Conservation (phyloP, 1,140 invertebrate species). For the Steinernema feltiae region DNA sequence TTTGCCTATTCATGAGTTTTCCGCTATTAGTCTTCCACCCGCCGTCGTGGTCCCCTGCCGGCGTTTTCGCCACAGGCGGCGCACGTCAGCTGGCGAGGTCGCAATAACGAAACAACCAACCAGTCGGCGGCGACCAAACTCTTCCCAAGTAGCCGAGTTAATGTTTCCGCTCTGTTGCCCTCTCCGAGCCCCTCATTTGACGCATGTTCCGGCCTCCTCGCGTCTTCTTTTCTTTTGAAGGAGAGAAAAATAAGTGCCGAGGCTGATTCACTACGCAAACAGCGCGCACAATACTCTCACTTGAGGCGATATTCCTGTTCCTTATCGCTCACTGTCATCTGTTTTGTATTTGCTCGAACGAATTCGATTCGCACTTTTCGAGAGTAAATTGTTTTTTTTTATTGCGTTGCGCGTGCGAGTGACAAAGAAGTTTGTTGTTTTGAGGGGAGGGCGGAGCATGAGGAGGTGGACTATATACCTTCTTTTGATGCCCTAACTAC, state of each 20-base stretch:
- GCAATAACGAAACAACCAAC: slow-evolving; percentile 1
- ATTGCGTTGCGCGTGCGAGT: too few species aligned
- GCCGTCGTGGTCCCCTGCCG: too few species aligned
- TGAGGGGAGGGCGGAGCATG: background rate
- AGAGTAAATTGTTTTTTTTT: too few species aligned
- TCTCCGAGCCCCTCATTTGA: background rate
- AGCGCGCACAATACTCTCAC: background rate
- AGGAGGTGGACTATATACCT: background rate
- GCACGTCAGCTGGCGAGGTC: slow-evolving; percentile 9
- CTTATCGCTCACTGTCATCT: background rate
- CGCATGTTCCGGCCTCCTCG: background rate
- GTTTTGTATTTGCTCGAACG: slow-evolving; percentile 1
- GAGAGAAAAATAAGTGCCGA: too few species aligned
- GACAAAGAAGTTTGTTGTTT: background rate
- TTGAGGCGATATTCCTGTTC: background rate
- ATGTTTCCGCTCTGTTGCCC: slow-evolving; percentile 13
- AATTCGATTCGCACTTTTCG: too few species aligned
- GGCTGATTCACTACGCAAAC: slow-evolving; percentile 1
- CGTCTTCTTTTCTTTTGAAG: too few species aligned
- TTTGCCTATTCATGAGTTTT: slow-evolving; percentile 5
- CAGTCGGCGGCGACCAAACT: background rate
- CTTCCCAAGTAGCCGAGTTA: background rate
- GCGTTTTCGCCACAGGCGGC: background rate
- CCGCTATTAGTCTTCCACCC: background rate
- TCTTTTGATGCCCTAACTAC: background rate